Conservation (phyloP, 2,888 invertebrate genomes). For the Lutraria lutraria region DNA sequence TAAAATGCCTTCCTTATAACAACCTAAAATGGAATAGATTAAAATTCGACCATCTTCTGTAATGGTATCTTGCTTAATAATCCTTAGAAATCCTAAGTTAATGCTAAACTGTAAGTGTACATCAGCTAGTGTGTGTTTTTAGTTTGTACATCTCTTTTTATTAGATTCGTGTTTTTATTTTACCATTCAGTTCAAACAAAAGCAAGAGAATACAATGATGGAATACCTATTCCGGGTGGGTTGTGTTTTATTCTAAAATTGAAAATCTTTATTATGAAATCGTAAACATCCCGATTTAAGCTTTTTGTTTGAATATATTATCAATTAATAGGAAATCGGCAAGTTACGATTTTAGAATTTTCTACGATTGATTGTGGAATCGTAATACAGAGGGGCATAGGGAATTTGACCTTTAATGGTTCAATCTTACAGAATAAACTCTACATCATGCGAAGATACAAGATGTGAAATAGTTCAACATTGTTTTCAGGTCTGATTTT, state of each 20-base stretch:
- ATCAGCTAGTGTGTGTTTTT: too few species aligned
- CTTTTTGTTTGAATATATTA: too few species aligned
- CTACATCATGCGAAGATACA: neutral
- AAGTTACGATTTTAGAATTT: too few species aligned
- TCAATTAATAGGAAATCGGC: too few species aligned
- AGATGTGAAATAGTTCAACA: neutral
- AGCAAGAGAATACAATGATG: neutral
- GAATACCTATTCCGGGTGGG: neutral
- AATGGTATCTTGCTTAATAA: neutral
- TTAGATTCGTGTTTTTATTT: neutral
- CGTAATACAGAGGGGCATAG: too few species aligned
- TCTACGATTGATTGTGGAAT: too few species aligned
- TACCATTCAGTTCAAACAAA: neutral
- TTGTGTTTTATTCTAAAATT: neutral
- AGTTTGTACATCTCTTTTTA: neutral
- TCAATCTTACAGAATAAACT: neutral
- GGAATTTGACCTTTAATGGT: too few species aligned
- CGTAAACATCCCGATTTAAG: too few species aligned
- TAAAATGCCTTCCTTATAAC: neutral
- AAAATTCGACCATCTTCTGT: neutral
- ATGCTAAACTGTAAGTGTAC: too few species aligned
- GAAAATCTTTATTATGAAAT: neutral
- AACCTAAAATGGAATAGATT: neutral
- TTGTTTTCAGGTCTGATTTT: neutral
- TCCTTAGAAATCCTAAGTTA: too few species aligned